These are phyloP conservation scores for Holocentrus rufus DNA, from an alignment of 2,797 vertebrate species.

Conservation along the genomic window DNA sequence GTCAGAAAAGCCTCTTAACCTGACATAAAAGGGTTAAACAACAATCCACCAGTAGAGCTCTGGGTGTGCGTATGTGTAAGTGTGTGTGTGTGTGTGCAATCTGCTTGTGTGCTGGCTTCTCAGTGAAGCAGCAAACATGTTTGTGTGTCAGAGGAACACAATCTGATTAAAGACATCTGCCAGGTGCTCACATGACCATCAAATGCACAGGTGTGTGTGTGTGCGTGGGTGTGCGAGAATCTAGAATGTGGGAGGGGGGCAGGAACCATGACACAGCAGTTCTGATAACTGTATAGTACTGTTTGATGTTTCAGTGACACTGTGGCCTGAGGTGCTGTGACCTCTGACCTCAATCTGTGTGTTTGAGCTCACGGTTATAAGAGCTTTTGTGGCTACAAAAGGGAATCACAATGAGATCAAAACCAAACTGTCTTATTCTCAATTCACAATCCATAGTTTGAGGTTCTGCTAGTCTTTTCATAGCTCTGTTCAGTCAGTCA, in stretches of 20 bases:
- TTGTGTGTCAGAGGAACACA: conserved; percentile 53
- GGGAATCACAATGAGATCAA: not conserved
- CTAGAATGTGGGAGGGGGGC: no score
- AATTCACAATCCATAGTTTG: not conserved
- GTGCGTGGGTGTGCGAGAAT: not conserved
- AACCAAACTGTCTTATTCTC: not conserved
- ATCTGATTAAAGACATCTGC: conserved; percentile 72
- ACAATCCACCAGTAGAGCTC: conserved; percentile 19
- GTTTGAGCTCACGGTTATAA: not conserved
- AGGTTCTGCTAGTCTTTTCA: not conserved
- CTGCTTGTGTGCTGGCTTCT: conserved; percentile 12
- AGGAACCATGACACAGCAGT: not conserved
- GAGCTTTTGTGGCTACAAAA: not conserved
- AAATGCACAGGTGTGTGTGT: not conserved
- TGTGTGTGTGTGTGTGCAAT: not conserved
- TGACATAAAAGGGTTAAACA: conserved; percentile 44
- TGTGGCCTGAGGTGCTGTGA: not conserved
- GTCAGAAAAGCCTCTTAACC: conserved; percentile 51
- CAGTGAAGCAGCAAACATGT: conserved; percentile 61
- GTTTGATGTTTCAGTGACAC: not conserved
- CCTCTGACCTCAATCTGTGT: not conserved
- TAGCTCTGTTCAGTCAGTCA: not conserved
- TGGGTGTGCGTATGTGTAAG: conserved; percentile 8
- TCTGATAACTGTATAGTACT: not conserved
- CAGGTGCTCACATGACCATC: conserved; percentile 12